A percentile compares a stretch with the other conserved stretches of the same genome.
These are phyloP conservation scores for Anarhynchus alexandrinus DNA, from an alignment of 2,113 vertebrate genomes.

Conservation along the genomic window DNA sequence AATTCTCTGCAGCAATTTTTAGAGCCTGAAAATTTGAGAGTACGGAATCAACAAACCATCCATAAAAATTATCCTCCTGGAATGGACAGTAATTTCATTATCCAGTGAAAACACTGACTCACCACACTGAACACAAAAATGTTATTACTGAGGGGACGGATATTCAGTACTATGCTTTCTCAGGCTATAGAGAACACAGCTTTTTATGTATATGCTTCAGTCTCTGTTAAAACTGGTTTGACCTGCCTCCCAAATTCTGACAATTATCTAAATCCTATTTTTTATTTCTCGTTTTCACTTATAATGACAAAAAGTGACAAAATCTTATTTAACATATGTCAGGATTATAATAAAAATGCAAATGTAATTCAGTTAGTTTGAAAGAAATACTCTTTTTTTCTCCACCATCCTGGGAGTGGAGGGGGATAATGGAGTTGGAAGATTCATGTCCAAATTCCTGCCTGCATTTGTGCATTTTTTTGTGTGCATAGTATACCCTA, in stretches of 20 bases:
- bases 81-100: conserved; percentile 46
- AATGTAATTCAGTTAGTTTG: not conserved
- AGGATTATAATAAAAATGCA: not conserved
- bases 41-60: conserved; percentile 19
- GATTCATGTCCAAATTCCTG: not conserved
- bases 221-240: not conserved
- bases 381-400: not conserved
- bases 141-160: not conserved
- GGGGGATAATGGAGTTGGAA: not conserved
- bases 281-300: not conserved
- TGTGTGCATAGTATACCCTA: not conserved
- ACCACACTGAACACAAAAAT: not conserved
- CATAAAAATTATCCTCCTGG: conserved; percentile 7
- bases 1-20: conserved; percentile 28
- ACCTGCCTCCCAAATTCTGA: not conserved
- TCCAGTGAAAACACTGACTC: conserved; percentile 34
- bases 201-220: not conserved
- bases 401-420: not conserved
- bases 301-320: not conserved
- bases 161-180: not conserved
- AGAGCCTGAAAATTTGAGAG: conserved; percentile 33
- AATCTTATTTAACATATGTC: not conserved
- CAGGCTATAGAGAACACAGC: not conserved
- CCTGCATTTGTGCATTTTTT: not conserved
- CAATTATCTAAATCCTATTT: not conserved